These are phyloP conservation scores for Cyphomyrus plagiostoma DNA, from an alignment of 2,113 vertebrate genomes.

Conservation along the genomic window DNA sequence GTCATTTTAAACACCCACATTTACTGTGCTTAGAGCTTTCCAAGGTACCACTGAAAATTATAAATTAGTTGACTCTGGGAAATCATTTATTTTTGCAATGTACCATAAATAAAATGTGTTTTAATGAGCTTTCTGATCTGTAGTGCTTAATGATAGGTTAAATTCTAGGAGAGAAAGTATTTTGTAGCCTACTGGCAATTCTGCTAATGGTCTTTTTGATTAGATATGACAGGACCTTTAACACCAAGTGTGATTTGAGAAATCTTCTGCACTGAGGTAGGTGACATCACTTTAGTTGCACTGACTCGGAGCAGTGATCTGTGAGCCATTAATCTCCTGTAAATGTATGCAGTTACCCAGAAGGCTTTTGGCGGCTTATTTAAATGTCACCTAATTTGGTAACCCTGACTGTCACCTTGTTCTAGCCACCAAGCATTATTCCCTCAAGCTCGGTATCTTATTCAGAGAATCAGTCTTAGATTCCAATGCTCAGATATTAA, in stretches of 20 bases:
- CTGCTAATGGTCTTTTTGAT: slow-evolving; percentile 37
- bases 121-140: not conserved
- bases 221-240: slow-evolving; percentile 48
- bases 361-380: slow-evolving; percentile 46
- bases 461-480: slow-evolving; percentile 51
- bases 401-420: slow-evolving; percentile 55
- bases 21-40: not conserved
- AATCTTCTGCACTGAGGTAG: slow-evolving; percentile 34
- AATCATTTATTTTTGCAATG: not conserved
- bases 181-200: slow-evolving; percentile 35
- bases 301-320: slow-evolving; percentile 43
- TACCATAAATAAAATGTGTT: not conserved
- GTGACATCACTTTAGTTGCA: slow-evolving; percentile 36
- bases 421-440: slow-evolving; percentile 51
- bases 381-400: slow-evolving; percentile 57
- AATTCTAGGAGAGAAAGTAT: not conserved
- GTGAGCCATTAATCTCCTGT: slow-evolving; percentile 46
- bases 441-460: slow-evolving; percentile 51
- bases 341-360: slow-evolving; percentile 58
- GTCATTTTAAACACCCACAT: not conserved
- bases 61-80: not conserved
- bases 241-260: slow-evolving; percentile 41
- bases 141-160: slow-evolving; percentile 3
- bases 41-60: not conserved
- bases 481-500: slow-evolving; percentile 47